Percentiles rank a stretch among this genome's conserved stretches.
Evolutionary conservation across 2,888 invertebrate genomes (phyloP).

Genomic region (Meliscaeva auricollis): DNA sequence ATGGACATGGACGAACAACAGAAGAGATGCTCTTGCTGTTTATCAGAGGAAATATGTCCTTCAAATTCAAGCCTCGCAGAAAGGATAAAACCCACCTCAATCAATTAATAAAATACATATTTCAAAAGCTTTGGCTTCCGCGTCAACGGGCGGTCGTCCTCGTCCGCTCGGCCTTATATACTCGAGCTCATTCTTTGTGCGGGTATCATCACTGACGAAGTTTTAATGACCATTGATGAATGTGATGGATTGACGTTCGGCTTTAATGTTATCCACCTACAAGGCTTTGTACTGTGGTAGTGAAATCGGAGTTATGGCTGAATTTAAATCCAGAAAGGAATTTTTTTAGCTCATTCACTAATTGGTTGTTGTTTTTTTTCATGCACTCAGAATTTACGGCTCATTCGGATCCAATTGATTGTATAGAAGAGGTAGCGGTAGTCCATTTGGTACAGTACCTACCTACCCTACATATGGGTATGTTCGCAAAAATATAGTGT

Average conservation of each 20-base stretch:
- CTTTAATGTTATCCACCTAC: constrained; percentile 13
- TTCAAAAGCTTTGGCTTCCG: constrained; percentile 25
- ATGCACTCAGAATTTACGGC: neutral
- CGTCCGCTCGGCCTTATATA: neutral
- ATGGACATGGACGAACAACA: constrained; percentile 18
- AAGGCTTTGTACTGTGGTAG: neutral
- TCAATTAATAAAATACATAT: constrained; percentile 34
- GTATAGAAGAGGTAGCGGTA: no score
- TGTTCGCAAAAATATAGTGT: no score
- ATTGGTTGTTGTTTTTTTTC: neutral
- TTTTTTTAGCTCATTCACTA: neutral
- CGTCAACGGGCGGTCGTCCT: neutral
- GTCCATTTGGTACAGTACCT: no score
- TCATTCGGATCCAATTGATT: neutral
- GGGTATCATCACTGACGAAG: neutral
- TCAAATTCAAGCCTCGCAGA: neutral
- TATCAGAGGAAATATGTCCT: constrained; percentile 6
- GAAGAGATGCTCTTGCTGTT: neutral
- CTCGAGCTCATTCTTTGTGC: neutral
- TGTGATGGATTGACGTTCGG: constrained; percentile 34
- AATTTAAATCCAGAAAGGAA: neutral
- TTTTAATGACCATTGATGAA: constrained; percentile 38
- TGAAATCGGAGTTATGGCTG: neutral
- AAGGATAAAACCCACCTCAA: neutral
- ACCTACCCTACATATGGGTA: no score